Percentiles rank a stretch among this genome's conserved stretches.
Evolutionary conservation across 37 sponge, comb jelly and placozoan genomes (phyloP).

Genomic region (Cliona cf. orientalis): DNA sequence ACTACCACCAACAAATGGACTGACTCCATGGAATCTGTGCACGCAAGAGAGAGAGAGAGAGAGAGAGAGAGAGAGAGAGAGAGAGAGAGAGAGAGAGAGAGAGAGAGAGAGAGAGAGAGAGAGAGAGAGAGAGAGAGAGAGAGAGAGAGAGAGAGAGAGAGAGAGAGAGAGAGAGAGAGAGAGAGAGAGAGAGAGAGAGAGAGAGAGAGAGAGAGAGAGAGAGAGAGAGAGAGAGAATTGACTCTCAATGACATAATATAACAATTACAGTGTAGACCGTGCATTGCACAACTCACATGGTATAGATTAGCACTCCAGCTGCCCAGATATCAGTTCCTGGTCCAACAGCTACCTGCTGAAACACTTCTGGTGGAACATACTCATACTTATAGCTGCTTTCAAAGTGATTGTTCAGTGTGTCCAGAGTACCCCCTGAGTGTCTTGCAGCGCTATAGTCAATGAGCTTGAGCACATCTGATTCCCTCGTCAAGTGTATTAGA

Average conservation of each 20-base stretch:
- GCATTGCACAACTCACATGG: constrained; percentile 49
- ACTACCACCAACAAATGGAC: constrained; percentile 31
- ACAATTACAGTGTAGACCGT: background rate
- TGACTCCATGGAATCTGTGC: constrained; percentile 40
- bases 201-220: too few species aligned
- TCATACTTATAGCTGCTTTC: constrained; percentile 19
- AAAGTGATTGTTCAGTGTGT: constrained; percentile 2
- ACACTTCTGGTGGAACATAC: constrained; percentile 37
- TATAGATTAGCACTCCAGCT: constrained; percentile 39
- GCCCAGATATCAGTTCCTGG: constrained; percentile 52
- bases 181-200: too few species aligned
- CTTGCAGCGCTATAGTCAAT: constrained; percentile 54
- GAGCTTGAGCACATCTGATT: constrained; percentile 25
- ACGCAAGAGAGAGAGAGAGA: too few species aligned
- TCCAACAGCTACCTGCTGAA: constrained; percentile 3
- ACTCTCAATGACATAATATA: background rate
- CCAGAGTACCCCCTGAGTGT: constrained; percentile 13
- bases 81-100: too few species aligned
- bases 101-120: too few species aligned
- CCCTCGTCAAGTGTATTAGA: constrained; percentile 6
- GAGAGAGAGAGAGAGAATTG: too few species aligned
- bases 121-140: too few species aligned
- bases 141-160: too few species aligned
- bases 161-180: too few species aligned
- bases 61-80: too few species aligned